phyloP scores from a whole-genome alignment of 1,140 invertebrate genomes.

The Drosophila bifasciata region DNA sequence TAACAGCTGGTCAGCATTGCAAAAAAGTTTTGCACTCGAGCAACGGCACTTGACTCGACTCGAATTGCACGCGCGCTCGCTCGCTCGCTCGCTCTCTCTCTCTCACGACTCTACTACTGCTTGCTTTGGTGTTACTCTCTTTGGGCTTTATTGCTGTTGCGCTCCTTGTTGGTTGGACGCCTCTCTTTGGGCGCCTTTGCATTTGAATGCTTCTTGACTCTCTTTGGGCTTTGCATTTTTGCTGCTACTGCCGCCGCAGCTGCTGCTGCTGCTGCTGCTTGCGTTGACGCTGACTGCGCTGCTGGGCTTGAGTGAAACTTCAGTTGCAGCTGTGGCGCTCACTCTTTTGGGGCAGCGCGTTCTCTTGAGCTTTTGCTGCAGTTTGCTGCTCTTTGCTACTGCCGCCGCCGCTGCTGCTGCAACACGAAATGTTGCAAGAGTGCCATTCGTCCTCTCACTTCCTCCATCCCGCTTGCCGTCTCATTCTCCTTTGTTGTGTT shows the following conservation, averaged over 20 bases:
- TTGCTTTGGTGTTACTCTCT: slow-evolving; percentile 4
- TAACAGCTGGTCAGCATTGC: slow-evolving; percentile 38
- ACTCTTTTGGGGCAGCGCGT: neutral
- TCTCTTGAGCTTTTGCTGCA: slow-evolving; percentile 2
- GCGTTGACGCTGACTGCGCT: slow-evolving; percentile 36
- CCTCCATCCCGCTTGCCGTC: too few species aligned
- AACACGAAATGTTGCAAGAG: slow-evolving; percentile 39
- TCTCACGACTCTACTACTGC: slow-evolving; percentile 11
- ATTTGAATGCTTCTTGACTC: neutral
- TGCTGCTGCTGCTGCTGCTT: slow-evolving; percentile 3
- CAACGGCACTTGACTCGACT: neutral
- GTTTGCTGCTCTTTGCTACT: slow-evolving; percentile 11
- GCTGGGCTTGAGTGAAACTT: slow-evolving; percentile 26
- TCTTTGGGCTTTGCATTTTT: neutral
- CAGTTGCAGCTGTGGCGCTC: slow-evolving; percentile 16
- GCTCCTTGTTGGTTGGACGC: slow-evolving; percentile 2
- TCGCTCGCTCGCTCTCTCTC: slow-evolving; percentile 2
- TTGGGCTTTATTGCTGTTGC: neutral
- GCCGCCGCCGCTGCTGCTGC: slow-evolving; percentile 35
- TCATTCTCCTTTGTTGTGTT: too few species aligned
- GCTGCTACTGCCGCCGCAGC: neutral
- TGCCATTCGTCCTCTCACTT: too few species aligned
- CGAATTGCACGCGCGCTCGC: slow-evolving; percentile 15
- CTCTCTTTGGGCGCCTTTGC: neutral
- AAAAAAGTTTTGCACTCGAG: slow-evolving; percentile 17